Base-by-base conservation (phyloP, 2,113 vertebrate genomes). In the Stictonetta naevosa region DNA sequence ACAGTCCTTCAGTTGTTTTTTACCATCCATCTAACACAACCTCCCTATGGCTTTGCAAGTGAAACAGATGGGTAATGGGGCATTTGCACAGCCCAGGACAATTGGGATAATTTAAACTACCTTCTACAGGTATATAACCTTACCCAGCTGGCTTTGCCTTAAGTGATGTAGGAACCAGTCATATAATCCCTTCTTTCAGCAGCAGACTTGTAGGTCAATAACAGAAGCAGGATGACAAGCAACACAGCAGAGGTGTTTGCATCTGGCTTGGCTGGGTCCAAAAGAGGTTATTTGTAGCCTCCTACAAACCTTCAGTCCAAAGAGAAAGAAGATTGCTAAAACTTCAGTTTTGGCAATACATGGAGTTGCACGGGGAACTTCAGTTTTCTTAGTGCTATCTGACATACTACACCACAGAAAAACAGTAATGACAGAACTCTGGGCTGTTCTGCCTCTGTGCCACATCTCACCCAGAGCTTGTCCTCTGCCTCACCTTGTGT, bases 311-410 rank as follows among this genome's bases (percentile, higher is more conserved):
- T 44, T 59, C 31, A 78, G 22, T 10, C 5, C 76, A 48, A 18
- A 64, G 60, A 31, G 5, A 38, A 83, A 40, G 23, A 22, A 69
- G 13, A 11, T 69, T 31, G 29, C 5, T 58, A 42, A 59, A 42
- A 90, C 38, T 2, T 16, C 48, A 44, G 10, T 5, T 90, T 64
- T 50, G 23, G 46, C 23, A 42, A 14, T 22, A 40, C 20, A 18
- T 10, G 2, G 2, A 0, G 4, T 25, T 82, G 28, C 33, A 21
- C 9, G 16, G 15, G 10, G 8, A 82, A 3, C 3, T 68, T 76
- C 42, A 14, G 34, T 76, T 79, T 75, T 63, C 20, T 36, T 46
- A 22, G 20, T 64, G 3, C 5, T 72, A 67, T 82, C 25, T 11
- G 10, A 8, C 13, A 21, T 23, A 28, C 6, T n/a, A 19, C 5